Conservation (phyloP, 1,140 invertebrate genomes). For the Ceratoteleas bidentatus region DNA sequence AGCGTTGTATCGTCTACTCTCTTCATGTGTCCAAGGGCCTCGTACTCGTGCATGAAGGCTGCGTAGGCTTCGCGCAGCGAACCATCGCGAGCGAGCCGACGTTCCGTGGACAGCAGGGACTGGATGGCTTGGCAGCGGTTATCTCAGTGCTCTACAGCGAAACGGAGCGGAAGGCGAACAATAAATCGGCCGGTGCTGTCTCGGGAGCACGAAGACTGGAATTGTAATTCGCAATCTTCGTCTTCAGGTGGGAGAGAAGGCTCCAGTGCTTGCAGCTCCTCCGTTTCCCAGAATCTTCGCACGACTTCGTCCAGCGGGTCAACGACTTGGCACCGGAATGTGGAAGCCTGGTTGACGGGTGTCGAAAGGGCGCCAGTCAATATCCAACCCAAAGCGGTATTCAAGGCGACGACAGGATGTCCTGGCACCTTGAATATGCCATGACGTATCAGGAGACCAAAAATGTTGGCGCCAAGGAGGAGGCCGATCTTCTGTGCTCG, state of each 20-base stretch:
- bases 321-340: no score
- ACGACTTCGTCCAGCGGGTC: no score
- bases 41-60: not conserved
- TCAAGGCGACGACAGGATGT: not conserved
- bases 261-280: not conserved
- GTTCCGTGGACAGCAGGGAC: not conserved
- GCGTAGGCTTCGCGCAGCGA: not conserved
- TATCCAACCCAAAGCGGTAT: slow-evolving; percentile 4
- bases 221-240: not conserved
- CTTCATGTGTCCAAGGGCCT: not conserved
- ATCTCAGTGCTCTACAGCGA: not conserved
- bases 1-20: not conserved
- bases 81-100: not conserved
- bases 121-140: not conserved
- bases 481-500: not conserved
- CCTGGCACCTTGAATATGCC: not conserved
- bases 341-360: not conserved
- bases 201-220: not conserved
- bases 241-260: not conserved
- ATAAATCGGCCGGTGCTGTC: not conserved
- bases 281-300: no score
- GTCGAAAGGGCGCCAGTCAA: not conserved
- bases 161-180: not conserved
- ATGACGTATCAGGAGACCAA: not conserved
- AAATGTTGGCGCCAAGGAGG: slow-evolving; percentile 4